A percentile compares a stretch with the other conserved stretches of the same genome.
Conservation (phyloP, 2,113 vertebrate genomes). For the Chionodraco myersi region DNA sequence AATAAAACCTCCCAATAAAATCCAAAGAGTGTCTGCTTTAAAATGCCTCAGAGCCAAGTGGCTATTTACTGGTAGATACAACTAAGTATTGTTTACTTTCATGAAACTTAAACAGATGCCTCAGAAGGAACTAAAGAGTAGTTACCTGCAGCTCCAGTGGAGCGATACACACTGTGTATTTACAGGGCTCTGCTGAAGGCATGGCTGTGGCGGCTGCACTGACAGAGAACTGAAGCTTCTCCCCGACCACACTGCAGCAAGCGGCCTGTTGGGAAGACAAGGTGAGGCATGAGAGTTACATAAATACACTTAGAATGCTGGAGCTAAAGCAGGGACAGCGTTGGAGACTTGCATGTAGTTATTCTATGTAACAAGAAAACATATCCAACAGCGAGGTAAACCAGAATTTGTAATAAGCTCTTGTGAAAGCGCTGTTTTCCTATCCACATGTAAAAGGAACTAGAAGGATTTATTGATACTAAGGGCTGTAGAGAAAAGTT, state of each 20-base stretch:
- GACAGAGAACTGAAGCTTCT: slow-evolving; percentile 86
- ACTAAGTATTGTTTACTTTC: not conserved
- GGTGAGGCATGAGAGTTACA: slow-evolving; percentile 7
- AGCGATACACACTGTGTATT: slow-evolving; percentile 84
- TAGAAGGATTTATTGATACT: not conserved
- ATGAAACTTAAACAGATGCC: not conserved
- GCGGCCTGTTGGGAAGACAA: slow-evolving; percentile 82
- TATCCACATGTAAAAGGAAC: not conserved
- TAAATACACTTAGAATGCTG: slow-evolving; percentile 5
- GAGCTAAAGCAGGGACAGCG: not conserved
- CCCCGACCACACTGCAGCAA: slow-evolving; percentile 86
- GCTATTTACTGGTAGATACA: not conserved
- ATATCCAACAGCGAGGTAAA: not conserved
- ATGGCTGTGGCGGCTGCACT: slow-evolving; percentile 42
- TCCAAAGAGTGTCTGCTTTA: slow-evolving; percentile 11
- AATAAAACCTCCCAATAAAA: slow-evolving; percentile 61
- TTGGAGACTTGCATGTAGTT: not conserved
- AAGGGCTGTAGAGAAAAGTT: too few relatives aligned
- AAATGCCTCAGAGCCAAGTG: not conserved
- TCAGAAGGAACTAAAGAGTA: not conserved
- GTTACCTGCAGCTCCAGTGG: slow-evolving; percentile 92
- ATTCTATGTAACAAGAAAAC: not conserved
- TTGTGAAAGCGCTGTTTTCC: not conserved
- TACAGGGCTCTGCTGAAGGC: slow-evolving; percentile 50
- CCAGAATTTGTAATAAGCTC: not conserved